Evolutionary conservation across 2,113 vertebrate species (phyloP).

Genomic region (Donacobius atricapilla): DNA sequence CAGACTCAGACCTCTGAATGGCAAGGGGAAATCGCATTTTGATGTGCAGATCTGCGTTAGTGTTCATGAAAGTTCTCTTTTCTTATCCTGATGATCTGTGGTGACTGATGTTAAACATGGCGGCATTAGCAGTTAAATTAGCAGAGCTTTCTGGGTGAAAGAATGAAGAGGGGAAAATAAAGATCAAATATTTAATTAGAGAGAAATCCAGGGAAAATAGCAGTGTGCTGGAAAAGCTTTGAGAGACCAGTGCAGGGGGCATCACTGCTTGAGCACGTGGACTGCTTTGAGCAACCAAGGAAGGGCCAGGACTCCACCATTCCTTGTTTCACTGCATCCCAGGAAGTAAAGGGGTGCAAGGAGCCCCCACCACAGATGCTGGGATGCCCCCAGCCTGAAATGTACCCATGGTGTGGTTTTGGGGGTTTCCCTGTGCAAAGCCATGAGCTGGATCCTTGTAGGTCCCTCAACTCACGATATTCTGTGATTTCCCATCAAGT

Average conservation of each 20-base stretch:
- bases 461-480: neutral
- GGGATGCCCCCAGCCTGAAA: neutral
- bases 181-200: neutral
- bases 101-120: neutral
- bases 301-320: neutral
- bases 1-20: neutral
- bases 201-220: neutral
- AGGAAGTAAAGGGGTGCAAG: accelerated
- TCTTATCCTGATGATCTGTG: neutral
- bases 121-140: neutral
- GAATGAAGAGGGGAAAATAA: neutral
- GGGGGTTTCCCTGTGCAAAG: neutral
- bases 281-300: neutral
- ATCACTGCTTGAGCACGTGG: neutral
- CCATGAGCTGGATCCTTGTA: neutral
- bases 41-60: neutral
- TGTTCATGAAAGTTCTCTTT: neutral
- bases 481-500: neutral
- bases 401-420: neutral
- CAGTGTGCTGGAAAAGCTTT: neutral
- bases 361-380: neutral
- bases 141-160: neutral
- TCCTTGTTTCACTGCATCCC: neutral
- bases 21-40: neutral
- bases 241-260: neutral